A percentile compares a stretch with the other conserved stretches of the same genome.
Evolutionary conservation across 2,797 vertebrate species (phyloP).

Genomic region (Sibirionetta formosa): DNA sequence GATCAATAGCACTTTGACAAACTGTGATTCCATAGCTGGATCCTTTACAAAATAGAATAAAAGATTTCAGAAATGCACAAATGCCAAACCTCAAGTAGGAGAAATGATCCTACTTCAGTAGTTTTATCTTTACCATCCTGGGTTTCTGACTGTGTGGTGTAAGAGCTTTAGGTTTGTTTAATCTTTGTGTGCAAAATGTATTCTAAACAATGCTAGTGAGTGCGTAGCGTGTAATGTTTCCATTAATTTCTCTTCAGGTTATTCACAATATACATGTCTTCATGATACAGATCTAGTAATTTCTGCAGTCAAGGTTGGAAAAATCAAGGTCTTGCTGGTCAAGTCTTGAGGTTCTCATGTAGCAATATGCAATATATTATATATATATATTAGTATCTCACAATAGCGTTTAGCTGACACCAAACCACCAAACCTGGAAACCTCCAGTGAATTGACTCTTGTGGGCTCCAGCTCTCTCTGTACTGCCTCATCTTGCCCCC

Average conservation of each 20-base stretch:
- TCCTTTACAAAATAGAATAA: slow-evolving; percentile 38
- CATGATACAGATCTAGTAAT: neutral
- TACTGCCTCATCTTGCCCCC: neutral
- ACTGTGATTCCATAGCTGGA: slow-evolving; percentile 60
- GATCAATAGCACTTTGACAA: slow-evolving; percentile 78
- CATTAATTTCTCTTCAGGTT: slow-evolving; percentile 49
- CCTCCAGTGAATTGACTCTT: neutral
- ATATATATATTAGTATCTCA: too few relatives aligned
- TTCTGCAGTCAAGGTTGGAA: neutral
- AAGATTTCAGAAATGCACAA: slow-evolving; percentile 47
- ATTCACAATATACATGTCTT: neutral
- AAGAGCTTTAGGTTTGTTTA: neutral
- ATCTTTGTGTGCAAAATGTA: slow-evolving; percentile 10
- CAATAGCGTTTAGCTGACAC: neutral
- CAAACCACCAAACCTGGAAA: neutral
- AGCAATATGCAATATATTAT: neutral
- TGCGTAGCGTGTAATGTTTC: slow-evolving; percentile 21
- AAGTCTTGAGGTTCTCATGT: neutral
- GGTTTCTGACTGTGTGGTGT: neutral
- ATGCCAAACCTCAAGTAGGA: slow-evolving; percentile 32
- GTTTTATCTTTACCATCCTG: neutral
- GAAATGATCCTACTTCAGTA: slow-evolving; percentile 32
- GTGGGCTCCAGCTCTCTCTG: neutral
- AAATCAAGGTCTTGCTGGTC: neutral
- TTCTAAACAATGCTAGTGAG: slow-evolving; percentile 31